Base-by-base conservation (phyloP, 2,888 invertebrate species). In the Scaptomyza caliginosa region DNA sequence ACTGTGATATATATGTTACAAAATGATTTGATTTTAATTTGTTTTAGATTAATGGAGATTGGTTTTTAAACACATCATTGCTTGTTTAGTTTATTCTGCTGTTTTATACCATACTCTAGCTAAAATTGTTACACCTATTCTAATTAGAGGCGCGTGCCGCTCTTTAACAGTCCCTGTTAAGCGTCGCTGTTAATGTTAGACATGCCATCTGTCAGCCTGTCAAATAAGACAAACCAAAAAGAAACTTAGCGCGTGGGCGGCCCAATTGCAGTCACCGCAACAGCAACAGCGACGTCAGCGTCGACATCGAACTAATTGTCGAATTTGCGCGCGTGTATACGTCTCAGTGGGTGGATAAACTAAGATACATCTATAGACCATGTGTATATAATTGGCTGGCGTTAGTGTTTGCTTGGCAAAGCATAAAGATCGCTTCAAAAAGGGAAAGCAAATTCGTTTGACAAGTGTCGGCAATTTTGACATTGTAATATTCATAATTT, bases 231-330 rank as follows among this genome's bases (percentile, higher is more conserved):
- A 5, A 38, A 23, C 17, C 17, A 24, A 28, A 17, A 17, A 17
- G 43, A 4, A 11, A 26, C 6, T 13, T 3, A 32, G 32, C 30
- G 67, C 54, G 30, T 43, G 11, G 48, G 48, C 34, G 45, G 34
- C 16, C 34, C 34, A 16, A 45, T 7, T 67, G 67, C 62, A 49
- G 16, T 43, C 21, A 17, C 50, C 23, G 40, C 43, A 13, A 36
- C 65, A 52, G 23, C 48, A 24, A 21, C 67, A 57, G 60, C 54
- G 50, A 19, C 64, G 42, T 49, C 67, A 40, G 34, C 54, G 50
- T 34, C 62, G 38, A 48, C 70, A 67, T 49, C 56, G 36, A 51
- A 52, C 72, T 70, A 84, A 77, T 86, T 86, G 71, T 65, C 68
- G 54, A 70, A 64, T 83, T 66, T 23, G 51, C 58, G 65, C 83